Conservation (phyloP, 92 coral and sea anemone species). For the Galaxea fascicularis region DNA sequence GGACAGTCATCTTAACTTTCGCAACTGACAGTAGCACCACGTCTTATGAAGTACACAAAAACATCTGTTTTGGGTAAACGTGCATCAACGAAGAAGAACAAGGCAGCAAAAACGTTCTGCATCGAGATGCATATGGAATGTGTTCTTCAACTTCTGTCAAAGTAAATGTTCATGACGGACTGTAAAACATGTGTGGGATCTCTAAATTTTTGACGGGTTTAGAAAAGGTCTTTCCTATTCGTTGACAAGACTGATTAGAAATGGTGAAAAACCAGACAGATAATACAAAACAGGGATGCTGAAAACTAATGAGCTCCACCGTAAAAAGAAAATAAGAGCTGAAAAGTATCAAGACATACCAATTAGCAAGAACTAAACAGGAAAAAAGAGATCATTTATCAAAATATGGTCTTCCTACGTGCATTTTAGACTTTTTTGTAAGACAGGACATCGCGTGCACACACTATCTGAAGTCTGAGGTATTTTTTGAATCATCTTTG, state of each 20-base stretch:
- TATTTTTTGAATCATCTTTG: conserved; percentile 4
- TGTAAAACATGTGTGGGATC: neutral
- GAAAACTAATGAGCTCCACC: neutral
- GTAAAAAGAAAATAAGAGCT: neutral
- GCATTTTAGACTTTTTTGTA: neutral
- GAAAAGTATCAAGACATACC: neutral
- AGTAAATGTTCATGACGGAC: neutral
- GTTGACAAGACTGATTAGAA: neutral
- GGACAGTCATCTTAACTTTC: too few relatives aligned
- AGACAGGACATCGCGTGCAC: conserved; percentile 39
- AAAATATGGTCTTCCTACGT: neutral
- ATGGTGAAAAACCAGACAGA: neutral
- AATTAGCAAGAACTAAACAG: neutral
- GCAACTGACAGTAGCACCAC: too few relatives aligned
- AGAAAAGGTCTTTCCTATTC: neutral
- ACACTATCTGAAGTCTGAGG: neutral
- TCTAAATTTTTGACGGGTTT: neutral
- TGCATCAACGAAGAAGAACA: too few relatives aligned
- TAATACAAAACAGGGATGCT: conserved; percentile 7
- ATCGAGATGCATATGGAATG: neutral
- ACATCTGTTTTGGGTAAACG: too few relatives aligned
- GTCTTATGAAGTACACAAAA: too few relatives aligned
- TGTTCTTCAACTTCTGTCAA: neutral
- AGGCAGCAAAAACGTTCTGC: too few relatives aligned
- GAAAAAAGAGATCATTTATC: neutral